These are phyloP conservation scores for Rousettus madagascariensis DNA, from an alignment of 2,797 vertebrate species.

Conservation along the genomic window DNA sequence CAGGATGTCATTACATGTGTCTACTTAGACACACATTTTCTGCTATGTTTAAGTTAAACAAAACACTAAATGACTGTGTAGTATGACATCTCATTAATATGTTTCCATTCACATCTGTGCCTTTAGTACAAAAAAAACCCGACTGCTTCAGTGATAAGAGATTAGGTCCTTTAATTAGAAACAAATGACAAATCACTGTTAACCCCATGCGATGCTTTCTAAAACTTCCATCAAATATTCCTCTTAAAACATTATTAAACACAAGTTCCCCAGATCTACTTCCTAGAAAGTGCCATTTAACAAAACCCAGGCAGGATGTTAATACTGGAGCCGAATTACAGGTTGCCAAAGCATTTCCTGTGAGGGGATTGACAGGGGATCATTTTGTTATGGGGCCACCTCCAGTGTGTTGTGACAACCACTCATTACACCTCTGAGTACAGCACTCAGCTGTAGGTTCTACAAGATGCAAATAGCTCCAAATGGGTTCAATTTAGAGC, in stretches of 20 bases:
- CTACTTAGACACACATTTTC: conserved; percentile 88
- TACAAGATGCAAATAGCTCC: conserved; percentile 98
- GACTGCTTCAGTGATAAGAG: conserved; percentile 94
- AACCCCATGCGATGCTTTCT: conserved; percentile 92
- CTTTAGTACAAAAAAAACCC: conserved; percentile 91
- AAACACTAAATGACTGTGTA: conserved; percentile 89
- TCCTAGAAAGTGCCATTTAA: conserved; percentile 99
- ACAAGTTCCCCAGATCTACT: conserved; percentile 98
- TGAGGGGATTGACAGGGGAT: conserved; percentile 97
- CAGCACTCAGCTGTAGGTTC: conserved; percentile 98
- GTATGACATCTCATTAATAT: conserved; percentile 91
- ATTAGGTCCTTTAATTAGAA: conserved; percentile 95
- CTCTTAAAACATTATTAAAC: conserved; percentile 96
- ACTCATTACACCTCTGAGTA: conserved; percentile 97
- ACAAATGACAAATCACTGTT: conserved; percentile 98
- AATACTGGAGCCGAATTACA: conserved; percentile 95
- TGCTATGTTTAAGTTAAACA: conserved; percentile 91
- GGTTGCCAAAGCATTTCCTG: conserved; percentile 96
- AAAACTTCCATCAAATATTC: conserved; percentile 91
- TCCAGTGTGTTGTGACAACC: conserved; percentile 99
- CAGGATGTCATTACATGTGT: conserved; percentile 86
- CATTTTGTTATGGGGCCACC: conserved; percentile 98
- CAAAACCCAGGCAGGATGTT: conserved; percentile 94
- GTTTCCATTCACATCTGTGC: conserved; percentile 92
- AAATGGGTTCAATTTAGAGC: conserved; percentile 98